Evolutionary conservation across 2,888 invertebrate genomes (phyloP).

Genomic region (Imbricaverruca yamaguchii): DNA sequence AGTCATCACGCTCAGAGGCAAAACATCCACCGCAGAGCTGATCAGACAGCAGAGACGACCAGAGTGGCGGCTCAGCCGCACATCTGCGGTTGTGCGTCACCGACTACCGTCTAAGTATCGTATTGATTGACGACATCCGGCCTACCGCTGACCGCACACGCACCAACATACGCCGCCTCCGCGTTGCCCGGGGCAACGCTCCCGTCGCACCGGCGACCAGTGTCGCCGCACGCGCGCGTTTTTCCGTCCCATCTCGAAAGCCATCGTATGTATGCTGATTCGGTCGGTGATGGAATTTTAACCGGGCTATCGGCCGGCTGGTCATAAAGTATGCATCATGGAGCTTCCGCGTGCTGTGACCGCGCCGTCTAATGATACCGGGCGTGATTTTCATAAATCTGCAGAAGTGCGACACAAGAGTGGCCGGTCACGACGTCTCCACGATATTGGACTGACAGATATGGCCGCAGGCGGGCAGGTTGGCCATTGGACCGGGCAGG

Average conservation of each 20-base stretch:
- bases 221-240: neutral
- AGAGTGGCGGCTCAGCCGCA: too few species aligned
- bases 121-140: neutral
- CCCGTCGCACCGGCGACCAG: neutral
- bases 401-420: neutral
- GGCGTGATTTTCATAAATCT: conserved; percentile 19
- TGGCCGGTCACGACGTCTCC: neutral
- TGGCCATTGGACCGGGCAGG: neutral
- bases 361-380: neutral
- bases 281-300: conserved; percentile 13
- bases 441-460: neutral
- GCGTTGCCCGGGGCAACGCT: too few species aligned
- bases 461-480: neutral
- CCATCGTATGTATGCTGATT: conserved; percentile 21
- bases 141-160: too few species aligned
- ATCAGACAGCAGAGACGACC: too few species aligned
- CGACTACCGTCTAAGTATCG: neutral
- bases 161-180: too few species aligned
- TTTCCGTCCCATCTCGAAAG: conserved; percentile 2
- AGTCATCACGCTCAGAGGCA: too few species aligned
- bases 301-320: conserved; percentile 8
- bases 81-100: too few species aligned
- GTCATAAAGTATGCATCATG: conserved; percentile 18
- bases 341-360: neutral
- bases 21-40: too few species aligned